These are phyloP conservation scores for Terebella lapidaria DNA, from an alignment of 2,888 invertebrate species.

Conservation along the genomic window DNA sequence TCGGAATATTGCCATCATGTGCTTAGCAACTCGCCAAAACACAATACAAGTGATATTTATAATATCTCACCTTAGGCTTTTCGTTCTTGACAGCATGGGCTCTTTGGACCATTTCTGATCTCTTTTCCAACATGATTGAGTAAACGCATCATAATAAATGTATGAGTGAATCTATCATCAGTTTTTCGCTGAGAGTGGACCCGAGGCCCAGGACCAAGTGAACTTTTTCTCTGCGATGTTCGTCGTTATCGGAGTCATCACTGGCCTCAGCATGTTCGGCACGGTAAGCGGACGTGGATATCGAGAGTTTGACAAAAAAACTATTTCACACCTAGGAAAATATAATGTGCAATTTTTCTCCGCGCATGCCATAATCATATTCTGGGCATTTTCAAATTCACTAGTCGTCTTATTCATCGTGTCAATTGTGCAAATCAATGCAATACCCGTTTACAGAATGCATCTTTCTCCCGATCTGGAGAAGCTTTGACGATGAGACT, in stretches of 20 bases:
- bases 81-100: no score
- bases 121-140: no score
- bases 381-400: background rate
- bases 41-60: no score
- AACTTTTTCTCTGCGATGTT: conserved; percentile 23
- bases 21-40: no score
- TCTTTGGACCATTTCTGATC: no score
- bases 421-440: no score
- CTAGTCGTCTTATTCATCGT: background rate
- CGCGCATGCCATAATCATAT: background rate
- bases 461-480: conserved; percentile 74
- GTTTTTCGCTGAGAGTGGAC: background rate
- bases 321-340: background rate
- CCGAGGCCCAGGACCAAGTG: background rate
- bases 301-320: background rate
- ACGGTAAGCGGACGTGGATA: conserved; percentile 22
- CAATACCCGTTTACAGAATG: no score
- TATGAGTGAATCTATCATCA: background rate
- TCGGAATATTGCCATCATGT: no score
- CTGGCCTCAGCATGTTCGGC: conserved; percentile 20
- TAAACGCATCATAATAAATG: no score
- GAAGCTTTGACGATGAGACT: conserved; percentile 73
- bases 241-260: conserved; percentile 19
- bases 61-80: no score
- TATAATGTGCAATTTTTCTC: background rate